These are phyloP conservation scores for Austrolebias charrua DNA, from an alignment of 2,797 vertebrate genomes.

Conservation along the genomic window DNA sequence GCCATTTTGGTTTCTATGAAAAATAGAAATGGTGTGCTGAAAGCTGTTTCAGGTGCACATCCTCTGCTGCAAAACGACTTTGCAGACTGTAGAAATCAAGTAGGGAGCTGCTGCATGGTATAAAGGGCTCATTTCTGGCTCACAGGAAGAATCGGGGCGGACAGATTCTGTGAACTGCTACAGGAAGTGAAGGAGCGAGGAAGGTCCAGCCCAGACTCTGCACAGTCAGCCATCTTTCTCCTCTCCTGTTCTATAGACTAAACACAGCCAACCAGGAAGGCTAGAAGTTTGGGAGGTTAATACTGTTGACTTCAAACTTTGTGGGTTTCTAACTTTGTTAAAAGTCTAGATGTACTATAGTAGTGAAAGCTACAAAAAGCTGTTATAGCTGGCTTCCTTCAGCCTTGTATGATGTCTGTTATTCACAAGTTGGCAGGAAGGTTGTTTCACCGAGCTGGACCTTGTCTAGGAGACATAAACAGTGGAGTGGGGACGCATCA, in stretches of 20 bases:
- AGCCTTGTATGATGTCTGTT: slow-evolving; percentile 70
- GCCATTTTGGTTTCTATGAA: slow-evolving; percentile 19
- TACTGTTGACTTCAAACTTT: slow-evolving; percentile 6
- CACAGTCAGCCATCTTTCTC: slow-evolving; percentile 44
- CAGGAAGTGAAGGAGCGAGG: slow-evolving; percentile 78
- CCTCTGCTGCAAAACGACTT: slow-evolving; percentile 28
- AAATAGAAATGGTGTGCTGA: slow-evolving; percentile 27
- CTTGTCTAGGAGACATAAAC: slow-evolving; percentile 66
- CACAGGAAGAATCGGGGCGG: slow-evolving; percentile 77
- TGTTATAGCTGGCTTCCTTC: slow-evolving; percentile 30
- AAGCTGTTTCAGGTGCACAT: slow-evolving; percentile 26
- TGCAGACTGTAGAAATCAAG: slow-evolving; percentile 13
- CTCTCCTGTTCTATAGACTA: slow-evolving; percentile 33
- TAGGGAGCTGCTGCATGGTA: slow-evolving; percentile 21
- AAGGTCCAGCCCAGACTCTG: slow-evolving; percentile 66
- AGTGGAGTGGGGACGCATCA: slow-evolving; percentile 59
- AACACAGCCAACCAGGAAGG: slow-evolving; percentile 22
- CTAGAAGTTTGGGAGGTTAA: slow-evolving; percentile 20
- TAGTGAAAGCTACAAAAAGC: slow-evolving; percentile 35
- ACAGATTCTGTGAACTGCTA: slow-evolving; percentile 49
- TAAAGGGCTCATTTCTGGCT: slow-evolving; percentile 53
- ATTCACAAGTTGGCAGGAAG: slow-evolving; percentile 78
- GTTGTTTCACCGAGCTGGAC: slow-evolving; percentile 75
- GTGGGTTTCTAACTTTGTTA: slow-evolving; percentile 30
- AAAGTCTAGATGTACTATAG: slow-evolving; percentile 9